Conservation (phyloP, 2,113 vertebrate genomes). For the Syrrhaptes paradoxus region DNA sequence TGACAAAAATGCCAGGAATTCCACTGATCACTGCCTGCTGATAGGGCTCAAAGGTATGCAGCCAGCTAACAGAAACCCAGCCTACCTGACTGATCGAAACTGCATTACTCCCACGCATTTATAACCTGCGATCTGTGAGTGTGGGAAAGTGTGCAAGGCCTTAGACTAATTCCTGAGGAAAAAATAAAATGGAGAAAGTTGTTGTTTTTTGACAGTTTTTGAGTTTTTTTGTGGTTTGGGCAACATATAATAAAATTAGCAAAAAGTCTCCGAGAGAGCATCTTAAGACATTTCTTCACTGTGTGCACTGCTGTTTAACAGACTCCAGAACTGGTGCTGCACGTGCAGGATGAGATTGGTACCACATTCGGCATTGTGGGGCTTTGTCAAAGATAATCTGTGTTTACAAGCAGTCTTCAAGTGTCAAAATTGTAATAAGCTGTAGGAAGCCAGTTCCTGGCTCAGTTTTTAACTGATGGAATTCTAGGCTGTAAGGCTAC, state of each 20-base stretch:
- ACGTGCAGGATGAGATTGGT: neutral
- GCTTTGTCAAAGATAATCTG: neutral
- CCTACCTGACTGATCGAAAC: slow-evolving; percentile 75
- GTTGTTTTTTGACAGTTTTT: neutral
- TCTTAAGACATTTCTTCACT: neutral
- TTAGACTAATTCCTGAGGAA: slow-evolving; percentile 34
- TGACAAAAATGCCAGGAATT: slow-evolving; percentile 81
- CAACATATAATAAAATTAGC: neutral
- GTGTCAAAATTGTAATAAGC: neutral
- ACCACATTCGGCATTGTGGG: neutral
- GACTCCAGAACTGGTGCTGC: neutral
- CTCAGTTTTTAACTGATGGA: neutral
- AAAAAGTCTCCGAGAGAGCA: neutral
- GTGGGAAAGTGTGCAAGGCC: slow-evolving; percentile 67
- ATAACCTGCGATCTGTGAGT: slow-evolving; percentile 54
- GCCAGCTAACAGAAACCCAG: slow-evolving; percentile 72
- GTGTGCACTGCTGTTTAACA: neutral
- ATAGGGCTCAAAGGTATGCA: slow-evolving; percentile 71
- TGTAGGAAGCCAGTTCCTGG: neutral
- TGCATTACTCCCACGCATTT: slow-evolving; percentile 70
- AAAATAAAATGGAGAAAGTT: neutral
- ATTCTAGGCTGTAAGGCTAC: neutral
- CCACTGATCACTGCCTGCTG: slow-evolving; percentile 75
- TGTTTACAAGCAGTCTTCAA: neutral
- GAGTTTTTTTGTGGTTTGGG: neutral